These are phyloP conservation scores for Oryzias woworae DNA, from an alignment of 2,113 vertebrate genomes.

Conservation along the genomic window DNA sequence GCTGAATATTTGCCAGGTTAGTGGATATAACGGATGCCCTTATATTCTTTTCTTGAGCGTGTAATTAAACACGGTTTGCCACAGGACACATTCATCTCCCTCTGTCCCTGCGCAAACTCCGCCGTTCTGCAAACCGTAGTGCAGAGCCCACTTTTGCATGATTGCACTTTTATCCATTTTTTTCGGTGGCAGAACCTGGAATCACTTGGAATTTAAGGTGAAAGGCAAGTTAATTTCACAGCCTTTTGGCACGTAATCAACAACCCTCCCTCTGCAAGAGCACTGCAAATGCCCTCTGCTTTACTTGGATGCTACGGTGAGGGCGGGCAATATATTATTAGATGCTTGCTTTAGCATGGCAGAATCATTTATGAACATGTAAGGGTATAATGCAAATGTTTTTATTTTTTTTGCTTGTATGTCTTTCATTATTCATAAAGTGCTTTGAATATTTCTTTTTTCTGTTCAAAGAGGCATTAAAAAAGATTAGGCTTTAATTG, in stretches of 20 bases:
- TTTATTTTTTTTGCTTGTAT: constrained; percentile 18
- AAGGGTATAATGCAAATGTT: constrained; percentile 40
- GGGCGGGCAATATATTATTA: constrained; percentile 39
- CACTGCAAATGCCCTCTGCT: constrained; percentile 16
- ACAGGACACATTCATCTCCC: constrained; percentile 54
- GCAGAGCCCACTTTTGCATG: constrained; percentile 2
- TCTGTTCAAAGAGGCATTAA: too few species aligned
- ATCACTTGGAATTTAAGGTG: constrained; percentile 49
- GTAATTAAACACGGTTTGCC: constrained; percentile 58
- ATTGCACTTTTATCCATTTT: neutral
- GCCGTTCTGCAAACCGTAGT: neutral
- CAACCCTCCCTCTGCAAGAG: constrained; percentile 4
- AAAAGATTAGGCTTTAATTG: too few species aligned
- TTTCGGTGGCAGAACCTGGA: constrained; percentile 1
- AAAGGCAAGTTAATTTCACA: constrained; percentile 60
- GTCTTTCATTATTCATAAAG: constrained; percentile 3
- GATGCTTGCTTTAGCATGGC: constrained; percentile 51
- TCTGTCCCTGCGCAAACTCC: constrained; percentile 5
- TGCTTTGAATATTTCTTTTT: too few species aligned
- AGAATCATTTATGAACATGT: constrained; percentile 49
- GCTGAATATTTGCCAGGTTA: constrained; percentile 57
- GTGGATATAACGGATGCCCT: constrained; percentile 64
- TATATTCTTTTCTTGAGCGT: constrained; percentile 54
- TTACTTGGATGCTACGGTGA: constrained; percentile 8
- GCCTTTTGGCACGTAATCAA: constrained; percentile 43